Evolutionary conservation across 2,113 vertebrate genomes (phyloP).

Genomic region (Megaceryle maxima): DNA sequence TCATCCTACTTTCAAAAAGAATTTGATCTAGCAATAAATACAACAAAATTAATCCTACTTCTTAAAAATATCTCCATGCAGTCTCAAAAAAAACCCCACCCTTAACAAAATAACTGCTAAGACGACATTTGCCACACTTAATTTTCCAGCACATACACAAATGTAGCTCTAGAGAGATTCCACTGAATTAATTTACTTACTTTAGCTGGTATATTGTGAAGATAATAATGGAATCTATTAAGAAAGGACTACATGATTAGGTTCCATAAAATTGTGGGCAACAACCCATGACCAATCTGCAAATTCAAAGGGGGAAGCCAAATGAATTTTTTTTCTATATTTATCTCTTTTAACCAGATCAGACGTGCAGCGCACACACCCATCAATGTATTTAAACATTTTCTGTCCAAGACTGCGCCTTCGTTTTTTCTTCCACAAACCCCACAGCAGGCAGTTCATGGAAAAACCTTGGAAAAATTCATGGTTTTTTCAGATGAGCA

Average conservation of each 20-base stretch:
- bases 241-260: slow-evolving; percentile 3
- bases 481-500: not conserved
- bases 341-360: slow-evolving; percentile 6
- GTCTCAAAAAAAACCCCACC: not conserved
- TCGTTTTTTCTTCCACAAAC: not conserved
- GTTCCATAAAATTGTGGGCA: slow-evolving; percentile 24
- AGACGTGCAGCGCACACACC: not conserved
- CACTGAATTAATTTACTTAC: slow-evolving; percentile 33
- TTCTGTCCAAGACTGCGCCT: not conserved
- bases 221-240: slow-evolving; percentile 43
- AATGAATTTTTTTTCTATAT: not conserved
- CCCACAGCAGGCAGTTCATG: not conserved
- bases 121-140: not conserved
- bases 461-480: not conserved
- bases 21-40: not conserved
- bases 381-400: not conserved
- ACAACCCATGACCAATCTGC: slow-evolving; percentile 41
- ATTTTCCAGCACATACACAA: slow-evolving; percentile 8
- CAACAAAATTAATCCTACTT: slow-evolving; percentile 3
- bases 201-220: slow-evolving; percentile 22
- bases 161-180: not conserved
- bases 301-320: not conserved
- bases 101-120: not conserved
- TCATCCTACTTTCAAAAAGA: not conserved
- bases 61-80: not conserved